These are phyloP conservation scores for Gasterosteus nipponicus DNA, from an alignment of 2,113 vertebrate genomes.

Conservation along the genomic window DNA sequence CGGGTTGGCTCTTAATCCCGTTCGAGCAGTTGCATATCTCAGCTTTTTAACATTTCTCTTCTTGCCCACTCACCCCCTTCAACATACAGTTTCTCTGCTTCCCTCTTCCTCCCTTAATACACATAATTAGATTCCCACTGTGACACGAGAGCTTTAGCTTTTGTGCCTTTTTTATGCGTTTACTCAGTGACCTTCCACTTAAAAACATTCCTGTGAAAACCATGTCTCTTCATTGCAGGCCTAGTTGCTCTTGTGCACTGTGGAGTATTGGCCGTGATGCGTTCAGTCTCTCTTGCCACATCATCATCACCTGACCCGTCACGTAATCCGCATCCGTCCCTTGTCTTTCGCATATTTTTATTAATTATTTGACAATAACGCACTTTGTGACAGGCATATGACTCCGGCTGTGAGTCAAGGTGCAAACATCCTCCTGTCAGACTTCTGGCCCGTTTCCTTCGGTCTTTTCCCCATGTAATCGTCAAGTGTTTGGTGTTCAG, in stretches of 20 bases:
- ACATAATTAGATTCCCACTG: constrained; percentile 43
- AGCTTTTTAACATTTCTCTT: constrained; percentile 65
- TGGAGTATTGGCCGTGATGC: neutral
- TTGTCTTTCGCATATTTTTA: constrained; percentile 7
- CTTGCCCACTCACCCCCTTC: neutral
- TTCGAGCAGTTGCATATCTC: constrained; percentile 64
- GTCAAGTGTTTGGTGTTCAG: neutral
- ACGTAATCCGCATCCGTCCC: neutral
- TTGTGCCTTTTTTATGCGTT: neutral
- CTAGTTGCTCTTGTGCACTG: neutral
- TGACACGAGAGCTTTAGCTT: constrained; percentile 28
- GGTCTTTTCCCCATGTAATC: neutral
- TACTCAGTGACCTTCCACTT: constrained; percentile 12
- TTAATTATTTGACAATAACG: constrained; percentile 1
- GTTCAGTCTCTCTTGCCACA: neutral
- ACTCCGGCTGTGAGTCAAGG: constrained; percentile 22
- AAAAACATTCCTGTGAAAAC: constrained; percentile 24
- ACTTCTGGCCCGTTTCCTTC: neutral
- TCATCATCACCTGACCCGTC: neutral
- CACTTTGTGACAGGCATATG: constrained; percentile 14
- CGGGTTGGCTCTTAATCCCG: constrained; percentile 55
- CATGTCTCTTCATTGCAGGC: neutral
- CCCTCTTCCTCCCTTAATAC: constrained; percentile 2
- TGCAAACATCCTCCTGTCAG: neutral
- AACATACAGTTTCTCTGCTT: constrained; percentile 19